Percentiles rank a stretch among this genome's conserved stretches.
Evolutionary conservation across 2,888 invertebrate genomes (phyloP).

Genomic region (Ephialtes manifestator): DNA sequence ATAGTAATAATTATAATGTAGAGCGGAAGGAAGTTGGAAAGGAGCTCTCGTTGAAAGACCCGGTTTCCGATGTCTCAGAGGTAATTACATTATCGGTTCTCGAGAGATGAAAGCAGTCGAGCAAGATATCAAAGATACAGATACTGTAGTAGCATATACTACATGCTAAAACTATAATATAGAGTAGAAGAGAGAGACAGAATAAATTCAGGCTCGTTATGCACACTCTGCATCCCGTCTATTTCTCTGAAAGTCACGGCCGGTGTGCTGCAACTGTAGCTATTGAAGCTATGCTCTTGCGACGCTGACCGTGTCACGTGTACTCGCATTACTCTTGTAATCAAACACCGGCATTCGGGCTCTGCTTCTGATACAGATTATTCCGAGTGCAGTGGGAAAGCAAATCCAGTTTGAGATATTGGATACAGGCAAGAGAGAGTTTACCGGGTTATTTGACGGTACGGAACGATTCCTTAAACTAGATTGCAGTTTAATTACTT

Average conservation of each 20-base stretch:
- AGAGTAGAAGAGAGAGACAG: neutral
- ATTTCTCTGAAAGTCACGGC: conserved; percentile 53
- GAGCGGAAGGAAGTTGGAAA: conserved; percentile 61
- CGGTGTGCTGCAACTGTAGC: conserved; percentile 6
- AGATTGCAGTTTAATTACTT: conserved; percentile 31
- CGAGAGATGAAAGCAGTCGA: conserved; percentile 60
- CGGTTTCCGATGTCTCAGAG: conserved; percentile 42
- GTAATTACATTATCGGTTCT: conserved; percentile 62
- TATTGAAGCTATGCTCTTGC: conserved; percentile 5
- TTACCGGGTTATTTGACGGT: conserved; percentile 55
- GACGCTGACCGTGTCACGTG: conserved; percentile 30
- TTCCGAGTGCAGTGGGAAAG: conserved; percentile 37
- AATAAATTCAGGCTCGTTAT: neutral
- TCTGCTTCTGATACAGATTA: conserved; percentile 50
- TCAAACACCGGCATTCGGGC: conserved; percentile 46
- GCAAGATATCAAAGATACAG: conserved; percentile 43
- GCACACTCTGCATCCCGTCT: neutral
- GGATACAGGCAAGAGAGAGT: conserved; percentile 49
- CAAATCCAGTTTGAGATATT: conserved; percentile 62
- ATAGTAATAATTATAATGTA: conserved; percentile 13
- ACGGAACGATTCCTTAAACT: conserved; percentile 24
- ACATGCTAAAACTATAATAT: neutral
- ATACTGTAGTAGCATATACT: conserved; percentile 5
- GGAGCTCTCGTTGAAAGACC: conserved; percentile 52
- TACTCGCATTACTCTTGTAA: conserved; percentile 61